Evolutionary conservation across 2,797 vertebrate genomes (phyloP), one percentile per base, ranked within the genome.

Genomic region (Pangasius djambal): DNA sequence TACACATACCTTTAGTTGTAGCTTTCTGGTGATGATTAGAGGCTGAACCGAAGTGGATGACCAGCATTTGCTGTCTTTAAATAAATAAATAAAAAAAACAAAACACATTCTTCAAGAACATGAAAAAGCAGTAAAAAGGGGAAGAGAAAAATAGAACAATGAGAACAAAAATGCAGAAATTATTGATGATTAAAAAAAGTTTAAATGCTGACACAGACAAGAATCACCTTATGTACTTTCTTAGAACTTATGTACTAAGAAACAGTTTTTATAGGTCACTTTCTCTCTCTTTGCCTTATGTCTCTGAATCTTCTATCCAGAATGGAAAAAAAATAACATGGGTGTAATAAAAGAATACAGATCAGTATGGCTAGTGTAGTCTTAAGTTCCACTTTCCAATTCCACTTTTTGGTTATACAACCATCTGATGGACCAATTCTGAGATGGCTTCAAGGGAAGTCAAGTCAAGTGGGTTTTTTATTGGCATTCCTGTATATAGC

Each of bases 221-320:
- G 20, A 22, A 59, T 59, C 57, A 7, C 18, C 20, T n/a, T n/a
- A n/a, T n/a, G n/a, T n/a, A n/a, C n/a, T n/a, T n/a, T n/a, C n/a
- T n/a, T n/a, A n/a, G 28, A 67, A n/a, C n/a, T 31, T 59, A 48
- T n/a, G 18, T 22, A 83, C 72, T 72, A 50, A 87, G 48, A 44
- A 55, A 52, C 28, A 37, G 48, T 7, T 57, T 83, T 82, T 70
- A 78, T 50, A 57, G 34, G 50, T 79, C 44, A 78, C 86, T 50
- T 78, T n/a, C 9, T 65, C 9, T 87, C 59, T 52, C 75, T 79
- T 52, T 86, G 85, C 57, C 28, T n/a, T 8, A 61, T 50, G 61
- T 65, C 59, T 31, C 48, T 31, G 25, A 86, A 48, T 50, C 57
- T 34, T 82, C 57, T 61, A 48, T 77, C 16, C 15, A 18, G 15